phyloP scores from a whole-genome alignment of 2,113 vertebrate species.

The Clinocottus analis region DNA sequence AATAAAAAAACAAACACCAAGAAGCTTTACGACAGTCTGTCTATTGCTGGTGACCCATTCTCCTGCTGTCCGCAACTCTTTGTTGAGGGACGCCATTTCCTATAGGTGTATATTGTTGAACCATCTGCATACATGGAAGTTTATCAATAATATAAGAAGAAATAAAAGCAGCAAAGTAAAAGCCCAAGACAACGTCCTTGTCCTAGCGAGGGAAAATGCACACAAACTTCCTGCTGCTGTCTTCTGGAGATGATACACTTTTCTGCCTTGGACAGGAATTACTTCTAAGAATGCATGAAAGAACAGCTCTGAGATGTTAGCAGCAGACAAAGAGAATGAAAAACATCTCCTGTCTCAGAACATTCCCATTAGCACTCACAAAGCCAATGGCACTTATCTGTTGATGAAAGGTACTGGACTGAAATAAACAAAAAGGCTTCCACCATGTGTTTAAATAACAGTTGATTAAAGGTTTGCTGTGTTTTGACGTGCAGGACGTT shows the following conservation, averaged over 20 bases:
- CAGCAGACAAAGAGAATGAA: constrained; percentile 42
- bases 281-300: constrained; percentile 64
- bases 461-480: constrained; percentile 9
- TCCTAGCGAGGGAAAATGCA: background rate
- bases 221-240: constrained; percentile 51
- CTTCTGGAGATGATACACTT: constrained; percentile 56
- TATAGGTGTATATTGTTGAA: background rate
- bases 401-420: constrained; percentile 35
- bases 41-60: background rate
- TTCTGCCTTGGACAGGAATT: constrained; percentile 62
- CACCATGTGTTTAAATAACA: constrained; percentile 19
- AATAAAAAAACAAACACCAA: background rate
- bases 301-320: constrained; percentile 14
- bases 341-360: constrained; percentile 33
- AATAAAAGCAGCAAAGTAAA: background rate
- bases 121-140: background rate
- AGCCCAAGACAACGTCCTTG: background rate
- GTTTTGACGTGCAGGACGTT: background rate
- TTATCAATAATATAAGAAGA: background rate
- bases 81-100: background rate
- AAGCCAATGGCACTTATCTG: constrained; percentile 23
- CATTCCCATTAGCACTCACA: constrained; percentile 22
- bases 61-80: background rate
- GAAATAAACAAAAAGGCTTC: constrained; percentile 30
- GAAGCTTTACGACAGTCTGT: background rate